These are phyloP conservation scores for Andrena chrysosceles DNA, from an alignment of 2,888 invertebrate species.

Conservation along the genomic window DNA sequence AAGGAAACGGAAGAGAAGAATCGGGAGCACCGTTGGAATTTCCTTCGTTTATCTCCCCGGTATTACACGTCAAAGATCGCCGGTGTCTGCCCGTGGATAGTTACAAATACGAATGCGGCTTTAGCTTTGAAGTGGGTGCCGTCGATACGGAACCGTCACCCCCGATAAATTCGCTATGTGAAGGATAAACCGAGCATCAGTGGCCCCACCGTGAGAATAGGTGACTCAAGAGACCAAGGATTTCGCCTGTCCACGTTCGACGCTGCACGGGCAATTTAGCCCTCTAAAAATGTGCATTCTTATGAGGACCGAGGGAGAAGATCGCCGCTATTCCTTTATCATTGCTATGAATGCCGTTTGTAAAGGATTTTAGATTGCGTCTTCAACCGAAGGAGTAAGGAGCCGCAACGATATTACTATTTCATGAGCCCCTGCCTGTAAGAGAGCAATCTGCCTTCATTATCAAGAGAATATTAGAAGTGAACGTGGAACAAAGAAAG, in stretches of 20 bases:
- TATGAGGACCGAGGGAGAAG: not conserved
- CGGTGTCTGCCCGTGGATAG: conserved; percentile 35
- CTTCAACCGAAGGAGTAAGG: not conserved
- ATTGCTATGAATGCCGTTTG: not conserved
- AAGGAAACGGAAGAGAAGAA: conserved; percentile 3
- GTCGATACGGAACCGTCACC: conserved; percentile 44
- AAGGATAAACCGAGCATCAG: conserved; percentile 56
- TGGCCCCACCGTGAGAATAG: conserved; percentile 34
- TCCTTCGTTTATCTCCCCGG: conserved; percentile 42
- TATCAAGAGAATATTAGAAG: too few species aligned
- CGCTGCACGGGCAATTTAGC: conserved; percentile 13
- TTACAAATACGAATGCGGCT: conserved; percentile 61
- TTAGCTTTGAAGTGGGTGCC: conserved; percentile 42
- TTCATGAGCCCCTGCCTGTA: too few species aligned
- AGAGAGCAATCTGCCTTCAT: too few species aligned
- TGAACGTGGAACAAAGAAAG: too few species aligned
- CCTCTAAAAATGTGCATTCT: conserved; percentile 21
- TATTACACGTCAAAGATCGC: conserved; percentile 64
- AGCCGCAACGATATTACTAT: too few species aligned
- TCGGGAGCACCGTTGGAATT: conserved; percentile 21
- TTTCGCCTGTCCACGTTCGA: conserved; percentile 6
- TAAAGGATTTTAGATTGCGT: conserved; percentile 1
- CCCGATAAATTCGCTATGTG: conserved; percentile 59
- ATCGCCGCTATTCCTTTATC: not conserved
- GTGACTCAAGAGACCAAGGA: conserved; percentile 18